These are phyloP conservation scores for Romanogobio albipinnatus DNA, from an alignment of 2,113 vertebrate genomes.

Conservation along the genomic window DNA sequence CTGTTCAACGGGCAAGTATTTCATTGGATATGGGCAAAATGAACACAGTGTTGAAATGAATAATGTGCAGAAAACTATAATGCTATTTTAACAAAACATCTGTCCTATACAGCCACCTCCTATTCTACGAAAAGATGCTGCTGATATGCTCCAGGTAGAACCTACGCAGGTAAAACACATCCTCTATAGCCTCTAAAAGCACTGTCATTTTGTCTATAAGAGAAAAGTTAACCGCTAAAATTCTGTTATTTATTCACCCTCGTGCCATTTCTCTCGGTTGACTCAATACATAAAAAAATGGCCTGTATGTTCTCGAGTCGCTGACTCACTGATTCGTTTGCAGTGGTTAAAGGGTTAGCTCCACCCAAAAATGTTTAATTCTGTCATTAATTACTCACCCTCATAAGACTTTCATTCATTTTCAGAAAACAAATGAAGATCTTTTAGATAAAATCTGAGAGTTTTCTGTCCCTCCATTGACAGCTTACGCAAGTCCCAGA, in stretches of 20 bases:
- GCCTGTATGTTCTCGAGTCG: too few relatives aligned
- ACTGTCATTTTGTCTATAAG: neutral
- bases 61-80: neutral
- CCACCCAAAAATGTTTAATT: too few relatives aligned
- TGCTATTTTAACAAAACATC: neutral
- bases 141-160: constrained; percentile 14
- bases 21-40: neutral
- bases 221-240: neutral
- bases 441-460: too few relatives aligned
- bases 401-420: too few relatives aligned
- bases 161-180: constrained; percentile 60
- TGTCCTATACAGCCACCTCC: constrained; percentile 56
- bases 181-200: neutral
- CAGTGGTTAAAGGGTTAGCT: neutral
- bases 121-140: constrained; percentile 40
- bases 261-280: too few relatives aligned
- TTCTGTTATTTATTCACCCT: neutral
- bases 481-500: too few relatives aligned
- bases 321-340: neutral
- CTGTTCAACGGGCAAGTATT: constrained; percentile 33
- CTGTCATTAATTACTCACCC: too few relatives aligned
- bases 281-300: too few relatives aligned
- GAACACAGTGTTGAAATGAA: neutral
- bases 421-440: too few relatives aligned
- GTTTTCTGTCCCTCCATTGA: too few relatives aligned